A percentile compares a stretch with the other conserved stretches of the same genome.
Conservation (phyloP, 1,140 invertebrate genomes). For the Thereuonema tuberculata region DNA sequence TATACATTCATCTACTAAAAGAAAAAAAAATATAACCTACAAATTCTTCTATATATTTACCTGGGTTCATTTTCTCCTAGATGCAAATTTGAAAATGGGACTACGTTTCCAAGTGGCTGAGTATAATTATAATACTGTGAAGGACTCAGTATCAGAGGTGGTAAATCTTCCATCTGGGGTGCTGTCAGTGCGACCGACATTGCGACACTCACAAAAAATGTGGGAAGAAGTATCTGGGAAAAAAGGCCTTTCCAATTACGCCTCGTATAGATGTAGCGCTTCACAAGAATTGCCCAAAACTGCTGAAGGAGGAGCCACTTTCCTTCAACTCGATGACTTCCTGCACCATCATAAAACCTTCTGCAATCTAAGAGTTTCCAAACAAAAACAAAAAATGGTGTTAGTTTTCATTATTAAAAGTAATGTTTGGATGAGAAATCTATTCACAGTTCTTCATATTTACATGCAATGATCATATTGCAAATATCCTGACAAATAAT, state of each 20-base stretch:
- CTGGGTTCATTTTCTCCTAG: slow-evolving; percentile 15
- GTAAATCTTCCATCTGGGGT: slow-evolving; percentile 25
- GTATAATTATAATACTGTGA: slow-evolving; percentile 34
- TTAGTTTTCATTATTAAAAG: too few relatives aligned
- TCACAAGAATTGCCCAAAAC: slow-evolving; percentile 21
- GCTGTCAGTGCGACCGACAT: slow-evolving; percentile 31
- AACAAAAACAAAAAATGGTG: too few relatives aligned
- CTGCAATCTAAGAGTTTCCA: too few relatives aligned
- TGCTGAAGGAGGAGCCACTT: slow-evolving; percentile 18
- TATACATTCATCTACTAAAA: too few relatives aligned
- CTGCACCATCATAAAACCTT: slow-evolving; percentile 17
- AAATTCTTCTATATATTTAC: too few relatives aligned
- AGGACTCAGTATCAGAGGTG: slow-evolving; percentile 23
- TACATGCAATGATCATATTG: too few relatives aligned
- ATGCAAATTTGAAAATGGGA: slow-evolving; percentile 30
- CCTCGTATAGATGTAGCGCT: slow-evolving; percentile 22
- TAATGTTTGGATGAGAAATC: too few relatives aligned
- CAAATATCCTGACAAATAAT: too few relatives aligned
- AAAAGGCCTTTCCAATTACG: slow-evolving; percentile 25
- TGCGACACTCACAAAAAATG: slow-evolving; percentile 29
- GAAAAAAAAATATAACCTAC: too few relatives aligned
- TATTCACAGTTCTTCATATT: too few relatives aligned
- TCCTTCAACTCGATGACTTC: slow-evolving; percentile 20
- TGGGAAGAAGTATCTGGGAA: slow-evolving; percentile 28
- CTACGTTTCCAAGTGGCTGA: slow-evolving; percentile 32